phyloP scores from a whole-genome alignment of 2,797 vertebrate genomes.

The Sebastes elongatus region DNA sequence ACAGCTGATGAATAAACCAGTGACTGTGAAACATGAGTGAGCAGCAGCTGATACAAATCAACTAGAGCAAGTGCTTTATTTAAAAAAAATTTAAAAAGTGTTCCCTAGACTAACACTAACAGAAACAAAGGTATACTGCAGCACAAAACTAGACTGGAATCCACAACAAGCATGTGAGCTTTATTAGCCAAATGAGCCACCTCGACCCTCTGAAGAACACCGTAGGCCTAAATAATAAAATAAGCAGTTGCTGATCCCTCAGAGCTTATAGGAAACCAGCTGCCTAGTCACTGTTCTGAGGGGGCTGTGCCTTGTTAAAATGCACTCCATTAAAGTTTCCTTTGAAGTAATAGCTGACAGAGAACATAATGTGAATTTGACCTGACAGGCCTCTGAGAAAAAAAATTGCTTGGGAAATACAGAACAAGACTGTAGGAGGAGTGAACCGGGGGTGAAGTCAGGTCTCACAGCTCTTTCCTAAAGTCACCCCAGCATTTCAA shows the following conservation, averaged over 20 bases:
- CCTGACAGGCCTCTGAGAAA: slow-evolving; percentile 51
- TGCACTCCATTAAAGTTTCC: slow-evolving; percentile 72
- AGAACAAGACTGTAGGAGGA: slow-evolving; percentile 25
- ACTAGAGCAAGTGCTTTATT: background rate
- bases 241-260: slow-evolving; percentile 41
- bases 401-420: slow-evolving; percentile 53
- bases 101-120: background rate
- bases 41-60: background rate
- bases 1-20: background rate
- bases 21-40: background rate
- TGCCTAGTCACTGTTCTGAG: slow-evolving; percentile 46
- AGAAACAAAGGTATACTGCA: background rate
- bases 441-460: slow-evolving; percentile 39
- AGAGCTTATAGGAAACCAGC: slow-evolving; percentile 45
- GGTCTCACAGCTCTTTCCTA: slow-evolving; percentile 31
- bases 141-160: background rate
- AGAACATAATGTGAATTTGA: slow-evolving; percentile 69
- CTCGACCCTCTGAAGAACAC: slow-evolving; percentile 27
- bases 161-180: background rate
- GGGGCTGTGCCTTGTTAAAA: slow-evolving; percentile 69
- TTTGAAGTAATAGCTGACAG: slow-evolving; percentile 75
- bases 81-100: background rate
- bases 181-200: slow-evolving; percentile 44
- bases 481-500: slow-evolving; percentile 35
- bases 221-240: slow-evolving; percentile 36